Base-by-base conservation (phyloP, 2,113 vertebrate genomes). In the Pollachius pollachius region DNA sequence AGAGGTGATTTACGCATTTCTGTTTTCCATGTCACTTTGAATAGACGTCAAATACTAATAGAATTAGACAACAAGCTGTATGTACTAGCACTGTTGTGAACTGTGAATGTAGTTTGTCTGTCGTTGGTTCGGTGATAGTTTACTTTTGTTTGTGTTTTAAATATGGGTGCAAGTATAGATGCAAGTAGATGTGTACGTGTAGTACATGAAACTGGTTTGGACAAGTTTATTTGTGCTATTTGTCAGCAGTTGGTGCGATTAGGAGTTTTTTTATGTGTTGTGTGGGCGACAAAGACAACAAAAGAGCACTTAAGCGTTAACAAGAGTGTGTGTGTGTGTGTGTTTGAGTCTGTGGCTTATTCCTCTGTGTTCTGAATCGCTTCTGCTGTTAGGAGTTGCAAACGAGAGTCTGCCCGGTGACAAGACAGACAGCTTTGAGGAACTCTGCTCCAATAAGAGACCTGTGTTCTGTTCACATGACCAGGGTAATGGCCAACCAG, bases 371-470 rank as follows among this genome's bases (percentile, higher is more conserved):
- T 11, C 5, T 52, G 62, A 48, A 48, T 48, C 11, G 2, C 11
- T 48, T 48, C 41, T 48, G 41, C 6, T 48, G 2, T 48, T 9
- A 13, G 41, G 41, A 48, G 41, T 48, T 48, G 8, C 8, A 48
- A 57, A n/a, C 15, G 16, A 73, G 19, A 82, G 79, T 90, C 90
- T 92, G 89, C 91, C 91, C 72, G 78, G 91, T 84, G 88, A 92
- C 91, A 89, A 78, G 79, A 87, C 82, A 84, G 87, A 89, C 84
- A 78, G 83, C 83, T 87, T 66, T 73, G 16, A 77, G 25, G 68
- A 74, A 64, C 71, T 75, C 84, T 65, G 65, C 68, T 12, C 89
- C 85, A 90, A 90, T 91, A 73, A 71, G 64, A 80, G 3, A 56
- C 70, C 54, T 23, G 4, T 34, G 3, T 76, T 67, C 61, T 1